These are phyloP conservation scores for Nemurella pictetii DNA, from an alignment of 2,888 invertebrate genomes.

Conservation along the genomic window DNA sequence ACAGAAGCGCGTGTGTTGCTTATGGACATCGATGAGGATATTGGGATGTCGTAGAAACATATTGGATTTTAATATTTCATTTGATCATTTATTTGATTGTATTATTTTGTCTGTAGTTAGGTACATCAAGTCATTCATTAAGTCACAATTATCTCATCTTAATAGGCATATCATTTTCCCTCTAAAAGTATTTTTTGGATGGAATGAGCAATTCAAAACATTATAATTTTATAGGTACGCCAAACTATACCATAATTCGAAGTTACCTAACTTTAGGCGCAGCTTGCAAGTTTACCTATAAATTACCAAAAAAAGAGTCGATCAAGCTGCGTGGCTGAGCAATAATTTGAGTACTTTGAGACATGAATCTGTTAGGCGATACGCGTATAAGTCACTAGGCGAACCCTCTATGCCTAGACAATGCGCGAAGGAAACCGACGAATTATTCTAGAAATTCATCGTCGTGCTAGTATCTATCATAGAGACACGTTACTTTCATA, in stretches of 20 bases:
- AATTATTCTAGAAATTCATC: not conserved
- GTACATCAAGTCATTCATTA: conserved; percentile 16
- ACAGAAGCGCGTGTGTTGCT: no score
- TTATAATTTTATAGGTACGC: not conserved
- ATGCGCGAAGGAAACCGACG: not conserved
- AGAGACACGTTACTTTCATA: not conserved
- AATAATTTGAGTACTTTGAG: not conserved
- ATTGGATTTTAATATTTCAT: not conserved
- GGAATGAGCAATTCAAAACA: not conserved
- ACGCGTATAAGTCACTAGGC: no score
- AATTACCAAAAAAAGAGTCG: not conserved
- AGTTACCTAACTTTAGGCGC: not conserved
- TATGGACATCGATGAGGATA: no score
- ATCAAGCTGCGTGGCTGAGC: not conserved
- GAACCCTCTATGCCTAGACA: not conserved
- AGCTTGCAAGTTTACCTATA: not conserved
- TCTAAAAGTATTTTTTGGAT: not conserved
- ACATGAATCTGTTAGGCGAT: not conserved
- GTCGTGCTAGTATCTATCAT: not conserved
- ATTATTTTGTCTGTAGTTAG: not conserved
- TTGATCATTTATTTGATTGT: not conserved
- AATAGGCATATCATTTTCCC: not conserved
- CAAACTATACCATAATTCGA: not conserved
- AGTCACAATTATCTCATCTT: not conserved
- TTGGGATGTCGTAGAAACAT: no score